Evolutionary conservation across 2,113 vertebrate species (phyloP).

Genomic region (Muntiacus muntjak): DNA sequence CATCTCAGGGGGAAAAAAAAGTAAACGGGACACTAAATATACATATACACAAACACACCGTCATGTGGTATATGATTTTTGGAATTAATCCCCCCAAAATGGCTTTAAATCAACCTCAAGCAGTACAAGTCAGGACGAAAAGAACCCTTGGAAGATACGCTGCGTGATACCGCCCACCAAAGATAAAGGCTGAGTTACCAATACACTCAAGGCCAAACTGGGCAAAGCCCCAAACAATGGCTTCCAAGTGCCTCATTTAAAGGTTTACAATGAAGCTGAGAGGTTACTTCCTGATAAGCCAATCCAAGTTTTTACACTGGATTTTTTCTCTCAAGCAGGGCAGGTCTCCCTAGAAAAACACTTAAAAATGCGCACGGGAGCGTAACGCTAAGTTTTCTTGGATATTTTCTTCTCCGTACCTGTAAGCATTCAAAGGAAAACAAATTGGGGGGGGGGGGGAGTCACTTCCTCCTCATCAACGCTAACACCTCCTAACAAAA

Average conservation of each 20-base stretch:
- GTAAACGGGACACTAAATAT: neutral
- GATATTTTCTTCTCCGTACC: neutral
- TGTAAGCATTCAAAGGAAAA: neutral
- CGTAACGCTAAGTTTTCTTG: neutral
- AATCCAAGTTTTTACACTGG: neutral
- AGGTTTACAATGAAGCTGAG: neutral
- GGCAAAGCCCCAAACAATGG: slow-evolving; percentile 32
- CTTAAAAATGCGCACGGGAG: neutral
- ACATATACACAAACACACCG: neutral
- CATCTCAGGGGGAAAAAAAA: neutral
- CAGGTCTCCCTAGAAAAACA: neutral
- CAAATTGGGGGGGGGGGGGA: neutral
- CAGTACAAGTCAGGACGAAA: neutral
- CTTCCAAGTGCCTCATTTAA: slow-evolving; percentile 20
- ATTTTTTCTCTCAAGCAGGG: neutral
- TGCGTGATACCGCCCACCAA: neutral
- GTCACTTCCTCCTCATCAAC: neutral
- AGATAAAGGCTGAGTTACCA: neutral
- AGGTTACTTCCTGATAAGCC: neutral
- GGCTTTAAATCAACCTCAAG: neutral
- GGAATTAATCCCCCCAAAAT: neutral
- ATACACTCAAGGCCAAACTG: neutral
- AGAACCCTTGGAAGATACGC: neutral
- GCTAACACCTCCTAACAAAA: slow-evolving; percentile 13
- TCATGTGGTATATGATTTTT: neutral